These are phyloP conservation scores for Rhopalosiphum maidis DNA, from an alignment of 1,140 invertebrate genomes.

Conservation along the genomic window DNA sequence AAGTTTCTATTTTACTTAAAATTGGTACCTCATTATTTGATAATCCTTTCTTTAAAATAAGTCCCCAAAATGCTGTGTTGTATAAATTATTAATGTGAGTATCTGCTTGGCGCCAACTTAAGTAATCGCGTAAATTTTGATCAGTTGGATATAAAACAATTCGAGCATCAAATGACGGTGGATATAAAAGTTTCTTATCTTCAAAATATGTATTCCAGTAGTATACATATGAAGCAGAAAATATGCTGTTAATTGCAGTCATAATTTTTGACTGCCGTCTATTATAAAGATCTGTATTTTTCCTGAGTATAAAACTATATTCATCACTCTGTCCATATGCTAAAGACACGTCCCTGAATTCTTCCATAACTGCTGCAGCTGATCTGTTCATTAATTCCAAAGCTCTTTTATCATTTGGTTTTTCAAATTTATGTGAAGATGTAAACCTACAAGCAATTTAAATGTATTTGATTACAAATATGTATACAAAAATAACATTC, in stretches of 20 bases:
- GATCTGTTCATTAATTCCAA: conserved; percentile 87
- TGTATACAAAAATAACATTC: neutral
- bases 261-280: conserved; percentile 82
- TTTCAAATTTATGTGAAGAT: conserved; percentile 71
- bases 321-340: conserved; percentile 96
- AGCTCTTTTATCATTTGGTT: conserved; percentile 89
- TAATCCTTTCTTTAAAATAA: conserved; percentile 71
- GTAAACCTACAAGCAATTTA: conserved; percentile 67
- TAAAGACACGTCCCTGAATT: conserved; percentile 85
- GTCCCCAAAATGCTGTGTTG: conserved; percentile 94
- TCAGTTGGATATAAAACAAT: conserved; percentile 88
- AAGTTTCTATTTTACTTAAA: neutral
- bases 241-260: conserved; percentile 86
- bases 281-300: conserved; percentile 78
- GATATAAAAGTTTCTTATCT: conserved; percentile 74
- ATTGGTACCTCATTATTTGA: conserved; percentile 49
- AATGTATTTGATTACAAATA: neutral
- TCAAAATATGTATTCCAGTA: conserved; percentile 85
- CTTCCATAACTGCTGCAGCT: conserved; percentile 81
- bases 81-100: conserved; percentile 98
- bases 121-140: conserved; percentile 87
- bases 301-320: conserved; percentile 92
- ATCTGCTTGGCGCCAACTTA: conserved; percentile 96
- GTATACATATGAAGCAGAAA: conserved; percentile 87
- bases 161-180: conserved; percentile 90